These are phyloP conservation scores for Drosophila grimshawi DNA, from an alignment of 1,140 invertebrate genomes.

Conservation along the genomic window DNA sequence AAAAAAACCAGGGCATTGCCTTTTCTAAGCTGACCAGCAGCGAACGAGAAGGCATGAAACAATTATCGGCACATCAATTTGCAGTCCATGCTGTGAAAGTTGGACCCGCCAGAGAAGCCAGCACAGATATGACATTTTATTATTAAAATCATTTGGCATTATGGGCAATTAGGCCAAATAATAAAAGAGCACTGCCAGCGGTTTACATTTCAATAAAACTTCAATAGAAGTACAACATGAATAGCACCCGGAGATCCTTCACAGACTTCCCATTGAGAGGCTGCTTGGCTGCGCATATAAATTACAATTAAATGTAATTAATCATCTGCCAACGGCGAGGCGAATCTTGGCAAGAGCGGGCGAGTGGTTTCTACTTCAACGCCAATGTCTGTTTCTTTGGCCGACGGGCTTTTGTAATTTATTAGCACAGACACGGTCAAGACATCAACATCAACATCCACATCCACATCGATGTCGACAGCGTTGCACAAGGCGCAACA, in stretches of 20 bases:
- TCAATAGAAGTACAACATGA: slow-evolving; percentile 48
- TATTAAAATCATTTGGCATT: slow-evolving; percentile 65
- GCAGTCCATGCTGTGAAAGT: slow-evolving; percentile 3
- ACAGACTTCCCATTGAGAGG: background rate
- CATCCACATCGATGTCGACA: slow-evolving; percentile 22
- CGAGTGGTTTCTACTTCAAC: background rate
- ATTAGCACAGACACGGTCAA: slow-evolving; percentile 39
- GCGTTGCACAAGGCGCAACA: slow-evolving; percentile 59
- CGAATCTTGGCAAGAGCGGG: background rate
- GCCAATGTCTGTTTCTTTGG: slow-evolving; percentile 1
- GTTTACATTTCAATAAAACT: slow-evolving; percentile 71
- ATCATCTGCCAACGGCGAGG: slow-evolving; percentile 50
- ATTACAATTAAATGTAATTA: slow-evolving; percentile 82
- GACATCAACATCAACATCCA: slow-evolving; percentile 41
- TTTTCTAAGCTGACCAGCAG: slow-evolving; percentile 61
- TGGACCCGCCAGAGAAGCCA: background rate
- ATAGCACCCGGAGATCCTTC: background rate
- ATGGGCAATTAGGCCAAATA: slow-evolving; percentile 73
- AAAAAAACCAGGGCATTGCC: slow-evolving; percentile 21
- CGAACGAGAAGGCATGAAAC: slow-evolving; percentile 31
- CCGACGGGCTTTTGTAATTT: slow-evolving; percentile 38
- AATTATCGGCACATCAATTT: slow-evolving; percentile 17
- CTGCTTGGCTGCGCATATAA: slow-evolving; percentile 57
- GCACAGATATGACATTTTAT: slow-evolving; percentile 35
- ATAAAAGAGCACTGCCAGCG: slow-evolving; percentile 25